phyloP scores from a whole-genome alignment of 2,888 invertebrate genomes.

The Noctuana brunneofusca region DNA sequence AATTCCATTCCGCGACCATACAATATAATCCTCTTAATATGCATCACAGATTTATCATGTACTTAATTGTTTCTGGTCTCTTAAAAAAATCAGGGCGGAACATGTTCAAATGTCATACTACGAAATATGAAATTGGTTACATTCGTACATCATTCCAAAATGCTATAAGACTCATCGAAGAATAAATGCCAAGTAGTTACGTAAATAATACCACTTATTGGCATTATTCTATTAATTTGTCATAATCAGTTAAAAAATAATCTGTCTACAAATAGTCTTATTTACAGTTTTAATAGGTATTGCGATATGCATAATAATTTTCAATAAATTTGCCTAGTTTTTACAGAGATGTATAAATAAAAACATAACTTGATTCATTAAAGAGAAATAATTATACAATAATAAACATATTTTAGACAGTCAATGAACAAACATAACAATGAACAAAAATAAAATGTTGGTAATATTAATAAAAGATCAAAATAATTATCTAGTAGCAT shows the following conservation, averaged over 20 bases:
- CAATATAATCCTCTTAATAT: conserved; percentile 65
- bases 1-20: conserved; percentile 58
- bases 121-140: conserved; percentile 51
- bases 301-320: conserved; percentile 70
- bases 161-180: conserved; percentile 43
- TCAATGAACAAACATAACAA: conserved; percentile 78
- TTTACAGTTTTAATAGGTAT: conserved; percentile 64
- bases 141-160: conserved; percentile 53
- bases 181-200: conserved; percentile 17
- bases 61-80: conserved; percentile 67
- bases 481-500: conserved; percentile 43
- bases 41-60: conserved; percentile 80
- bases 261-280: conserved; percentile 60
- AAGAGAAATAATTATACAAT: conserved; percentile 67
- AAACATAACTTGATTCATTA: conserved; percentile 67
- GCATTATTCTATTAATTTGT: conserved; percentile 40
- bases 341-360: conserved; percentile 69
- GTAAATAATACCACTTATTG: neutral
- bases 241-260: conserved; percentile 67
- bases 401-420: conserved; percentile 64
- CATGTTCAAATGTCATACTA: conserved; percentile 46
- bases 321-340: conserved; percentile 69
- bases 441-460: conserved; percentile 61
- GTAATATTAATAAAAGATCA: conserved; percentile 38
- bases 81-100: conserved; percentile 61